Evolutionary conservation across 2,888 invertebrate species (phyloP), one percentile per base, ranked within the genome.

Genomic region (Andrena dorsata): DNA sequence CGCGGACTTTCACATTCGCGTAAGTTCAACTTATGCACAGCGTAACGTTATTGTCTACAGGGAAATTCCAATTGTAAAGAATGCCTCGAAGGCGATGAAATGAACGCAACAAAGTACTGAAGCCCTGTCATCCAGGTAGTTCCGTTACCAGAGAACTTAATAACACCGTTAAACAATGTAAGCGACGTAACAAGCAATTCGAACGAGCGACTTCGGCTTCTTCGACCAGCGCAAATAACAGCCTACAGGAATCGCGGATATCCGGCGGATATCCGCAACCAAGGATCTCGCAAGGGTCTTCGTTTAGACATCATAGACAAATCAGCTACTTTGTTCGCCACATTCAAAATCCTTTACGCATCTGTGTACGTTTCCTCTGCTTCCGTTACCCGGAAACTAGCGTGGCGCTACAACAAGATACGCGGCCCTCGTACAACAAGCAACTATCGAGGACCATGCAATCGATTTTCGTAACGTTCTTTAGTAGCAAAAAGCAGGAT

Each of bases 261-360:
- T 90, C 89, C 88, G 90, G 66, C 90, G 90, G 90, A 90, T 88
- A 86, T 88, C 86, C 88, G 84, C 60, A 76, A 68, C 51, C 53
- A 61, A 51, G 69, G 47, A 71, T 80, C 47, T 74, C 20, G 47
- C 20, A 32, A 70, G 69, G 10, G 56, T 47, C 30, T 30, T 3
- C 28, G 63, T 63, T 58, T 71, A 41, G 47, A 64, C 79, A 23
- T 30, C 41, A 35, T 16, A 73, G 53, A 58, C 49, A 23, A 51
- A 69, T 49, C 65, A 20, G 2, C 51, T 53, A 65, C 64, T 61
- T 56, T 41, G 16, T 56, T 49, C 5, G 49, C 10, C 23, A 68
- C 49, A 23, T 20, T 30, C 28, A 63, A 64, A 71, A 65, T 72
- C 41, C 23, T 60, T 64, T 23, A 16, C 60, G 32, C 58, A 60